Base-by-base conservation (phyloP, 2,888 invertebrate genomes). In the Trichopoda pennipes region DNA sequence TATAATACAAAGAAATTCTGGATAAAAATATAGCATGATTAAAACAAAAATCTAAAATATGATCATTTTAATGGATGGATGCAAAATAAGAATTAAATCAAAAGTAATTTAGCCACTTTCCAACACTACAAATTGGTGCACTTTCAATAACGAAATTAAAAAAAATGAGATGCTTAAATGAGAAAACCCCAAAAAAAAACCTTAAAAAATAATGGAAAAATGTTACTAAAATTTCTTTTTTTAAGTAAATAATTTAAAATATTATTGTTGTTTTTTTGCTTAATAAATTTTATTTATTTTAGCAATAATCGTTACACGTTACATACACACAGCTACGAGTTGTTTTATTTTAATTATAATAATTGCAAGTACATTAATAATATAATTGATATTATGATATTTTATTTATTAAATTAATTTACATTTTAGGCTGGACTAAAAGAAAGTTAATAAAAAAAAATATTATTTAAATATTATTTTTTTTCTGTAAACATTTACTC, bases 201-300 rank as follows among this genome's bases (percentile, higher is more conserved):
- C 38, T 44, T 60, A 72, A 21, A 53, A 38, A 28, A n/a, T 35
- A 64, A 19, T 55, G 12, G 1, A 53, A 69, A 44, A 61, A 68
- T 56, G 10, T 53, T 44, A 44, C 16, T 1, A 47, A 47, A 47
- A n/a, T 49, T 58, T 55, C 32, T 14, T 42, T 2, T 38, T 53
- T 32, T 21, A 23, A 16, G 19, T 38, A 51, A 70, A 72, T 51
- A 81, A 60, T 61, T 49, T 42, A 42, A 8, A 42, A 64, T 69
- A 12, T 63, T 61, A 53, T 70, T 58, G 42, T 53, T 61, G 28
- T 58, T 63, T 6, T 75, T 82, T 76, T 79, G 82, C 82, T 75
- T 28, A 72, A 79, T 79, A 82, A 82, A 82, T 76, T 82, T 72
- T 82, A 79, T 82, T 82, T 79, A 79, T 82, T 77, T n/a, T 61